Evolutionary conservation across 1,140 invertebrate species (phyloP), one percentile per base, ranked within the genome.

Genomic region (Frieseomelitta varia): DNA sequence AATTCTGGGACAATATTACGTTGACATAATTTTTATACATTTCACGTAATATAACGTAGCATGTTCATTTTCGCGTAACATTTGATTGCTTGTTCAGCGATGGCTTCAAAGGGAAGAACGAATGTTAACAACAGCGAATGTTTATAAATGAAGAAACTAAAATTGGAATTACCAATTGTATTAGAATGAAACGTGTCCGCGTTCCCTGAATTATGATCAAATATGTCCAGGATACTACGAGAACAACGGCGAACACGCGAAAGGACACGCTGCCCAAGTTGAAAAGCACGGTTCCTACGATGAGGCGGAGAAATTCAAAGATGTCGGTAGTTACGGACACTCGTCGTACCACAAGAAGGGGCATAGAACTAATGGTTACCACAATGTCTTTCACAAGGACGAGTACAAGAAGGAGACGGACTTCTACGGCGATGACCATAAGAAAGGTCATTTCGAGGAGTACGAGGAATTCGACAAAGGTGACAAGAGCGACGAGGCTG

Each of bases 361-460:
- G 4, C 95, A 96, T 74, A 96, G 96, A 81, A 96, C 96, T 11
- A 96, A 95, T 6, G 97, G 97, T 30, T 97, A 96, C 93, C 97
- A 97, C 93, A 97, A 97, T 87, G 96, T 97, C 4, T 97, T 96
- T 91, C 95, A 96, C 93, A 97, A 97, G 93, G 96, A 97, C 89
- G 97, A 97, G 91, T 97, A 95, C 94, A 97, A 97, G 91, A 97
- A 97, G 91, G 96, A 97, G 86, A 96, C 97, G 76, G 96, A 96
- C 84, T 97, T 97, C 93, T 97, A 97, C 90, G 97, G 97, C 89
- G 96, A 97, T 68, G 95, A 95, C 14, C 96, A 97, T 91, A 96
- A 96, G 19, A 96, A 95, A 68, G 97, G 96, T 2, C 94, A 96
- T 88, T 96, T 96, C 91, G 93, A 95, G 76, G 96, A 96, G 88